Evolutionary conservation across 2,888 invertebrate species (phyloP), one percentile per base, ranked within the genome.

Genomic region (Eupelmus urozonus): DNA sequence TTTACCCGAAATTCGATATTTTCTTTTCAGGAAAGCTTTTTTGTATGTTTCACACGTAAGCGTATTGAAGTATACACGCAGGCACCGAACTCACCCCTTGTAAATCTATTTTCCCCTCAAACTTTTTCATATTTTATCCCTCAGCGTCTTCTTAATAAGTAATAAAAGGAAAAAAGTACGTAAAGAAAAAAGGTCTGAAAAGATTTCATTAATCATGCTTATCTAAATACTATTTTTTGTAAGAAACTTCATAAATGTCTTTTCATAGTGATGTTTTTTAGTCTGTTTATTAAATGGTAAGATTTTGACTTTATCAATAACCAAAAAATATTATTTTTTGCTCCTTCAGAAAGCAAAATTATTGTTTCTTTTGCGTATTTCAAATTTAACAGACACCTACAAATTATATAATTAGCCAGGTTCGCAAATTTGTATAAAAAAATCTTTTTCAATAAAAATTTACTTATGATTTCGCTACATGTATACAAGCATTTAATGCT

Each of bases 71-170:
- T 23, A 45, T 53, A 18, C 13, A 40, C 40, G 40, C 18, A 34
- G 23, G 16, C 34, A 34, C 29, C 11, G 7, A 45, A 70, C 18
- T 18, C 59, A 45, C 25, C 57, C 69, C 53, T 45, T 34, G 34
- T 34, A 25, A 20, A 45, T 20, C 69, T 57, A 42, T 53, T 23
- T 67, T 67, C 20, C 29, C 51, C 66, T 51, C 27, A 16, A 34
- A 40, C 55, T 67, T 67, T 57, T 25, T 59, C 45, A 34, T 25
- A 66, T 40, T 55, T 25, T 34, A 2, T 2, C 55, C 57, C 57
- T 23, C 20, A 16, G 34, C 4, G 45, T 23, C 45, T 18, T 23
- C 1, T 42, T 27, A 13, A 27, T 18, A 18, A 45, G 59, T 27
- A 45, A 42, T 45, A 57, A 57, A 27, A 67, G 7, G 27, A 34